Conservation (phyloP, 2,797 vertebrate species). For the Oophaga sylvatica region DNA sequence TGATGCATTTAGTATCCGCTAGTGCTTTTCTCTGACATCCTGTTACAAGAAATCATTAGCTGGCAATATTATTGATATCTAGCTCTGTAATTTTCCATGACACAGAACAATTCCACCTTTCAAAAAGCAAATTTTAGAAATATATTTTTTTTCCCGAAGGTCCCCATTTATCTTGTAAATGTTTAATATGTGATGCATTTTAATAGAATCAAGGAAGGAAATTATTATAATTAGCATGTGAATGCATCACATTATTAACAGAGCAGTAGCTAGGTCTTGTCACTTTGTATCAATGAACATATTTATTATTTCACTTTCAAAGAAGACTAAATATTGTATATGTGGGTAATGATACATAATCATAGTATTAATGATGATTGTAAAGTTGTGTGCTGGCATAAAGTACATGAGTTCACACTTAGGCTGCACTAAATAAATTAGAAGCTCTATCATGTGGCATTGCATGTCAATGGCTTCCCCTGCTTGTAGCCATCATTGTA, state of each 20-base stretch:
- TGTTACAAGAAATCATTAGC: background rate
- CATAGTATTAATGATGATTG: background rate
- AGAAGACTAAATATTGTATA: background rate
- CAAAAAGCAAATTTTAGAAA: background rate
- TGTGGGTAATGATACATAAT: background rate
- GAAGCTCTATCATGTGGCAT: background rate
- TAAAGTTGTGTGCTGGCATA: background rate
- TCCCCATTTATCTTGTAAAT: background rate
- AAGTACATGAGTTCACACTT: background rate
- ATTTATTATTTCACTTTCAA: background rate
- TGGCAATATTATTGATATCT: background rate
- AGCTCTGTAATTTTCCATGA: background rate
- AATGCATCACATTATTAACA: background rate
- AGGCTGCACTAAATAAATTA: background rate
- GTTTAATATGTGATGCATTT: background rate
- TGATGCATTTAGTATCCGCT: background rate
- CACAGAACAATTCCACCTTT: background rate
- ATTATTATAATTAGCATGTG: background rate
- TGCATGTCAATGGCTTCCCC: background rate
- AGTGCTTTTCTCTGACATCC: no score
- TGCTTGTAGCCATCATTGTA: background rate
- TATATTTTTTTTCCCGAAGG: background rate
- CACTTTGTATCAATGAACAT: background rate
- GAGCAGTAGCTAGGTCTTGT: background rate
- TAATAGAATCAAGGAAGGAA: background rate